These are phyloP conservation scores for Patella ulyssiponensis DNA, from an alignment of 2,888 invertebrate species.

Conservation along the genomic window DNA sequence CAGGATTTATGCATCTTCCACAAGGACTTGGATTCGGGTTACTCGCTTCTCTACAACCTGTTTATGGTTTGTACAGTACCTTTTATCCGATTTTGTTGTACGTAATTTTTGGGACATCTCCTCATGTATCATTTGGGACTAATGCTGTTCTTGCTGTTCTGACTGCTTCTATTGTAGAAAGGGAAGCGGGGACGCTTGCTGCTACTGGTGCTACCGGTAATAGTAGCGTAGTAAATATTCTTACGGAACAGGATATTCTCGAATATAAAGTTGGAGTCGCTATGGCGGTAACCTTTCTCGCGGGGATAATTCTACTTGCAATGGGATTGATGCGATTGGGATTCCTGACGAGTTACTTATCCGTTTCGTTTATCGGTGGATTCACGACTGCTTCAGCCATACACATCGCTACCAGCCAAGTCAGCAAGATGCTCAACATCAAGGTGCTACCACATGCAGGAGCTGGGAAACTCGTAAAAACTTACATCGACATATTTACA, in stretches of 20 bases:
- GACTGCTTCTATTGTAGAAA: constrained; percentile 51
- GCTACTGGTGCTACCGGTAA: neutral
- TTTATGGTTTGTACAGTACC: constrained; percentile 59
- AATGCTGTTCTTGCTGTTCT: constrained; percentile 63
- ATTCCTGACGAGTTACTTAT: constrained; percentile 53
- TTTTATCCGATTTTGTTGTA: constrained; percentile 62
- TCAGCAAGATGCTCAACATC: constrained; percentile 48
- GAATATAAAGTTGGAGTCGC: constrained; percentile 47
- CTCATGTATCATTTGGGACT: constrained; percentile 60
- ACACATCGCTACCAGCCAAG: constrained; percentile 51
- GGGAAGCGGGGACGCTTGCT: constrained; percentile 30
- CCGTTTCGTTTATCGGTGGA: constrained; percentile 56
- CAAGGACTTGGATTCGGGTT: constrained; percentile 64
- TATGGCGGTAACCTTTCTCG: constrained; percentile 42
- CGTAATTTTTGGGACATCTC: constrained; percentile 59
- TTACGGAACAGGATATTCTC: constrained; percentile 30
- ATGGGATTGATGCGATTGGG: constrained; percentile 52
- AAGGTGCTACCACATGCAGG: constrained; percentile 41
- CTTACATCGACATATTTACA: constrained; percentile 76
- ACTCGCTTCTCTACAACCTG: constrained; percentile 56
- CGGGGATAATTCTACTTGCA: constrained; percentile 44
- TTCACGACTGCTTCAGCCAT: constrained; percentile 59
- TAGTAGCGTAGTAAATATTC: constrained; percentile 21
- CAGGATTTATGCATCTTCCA: constrained; percentile 65
- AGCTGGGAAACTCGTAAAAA: constrained; percentile 71